Evolutionary conservation across 2,888 invertebrate genomes (phyloP).

Genomic region (Idaea biselata): DNA sequence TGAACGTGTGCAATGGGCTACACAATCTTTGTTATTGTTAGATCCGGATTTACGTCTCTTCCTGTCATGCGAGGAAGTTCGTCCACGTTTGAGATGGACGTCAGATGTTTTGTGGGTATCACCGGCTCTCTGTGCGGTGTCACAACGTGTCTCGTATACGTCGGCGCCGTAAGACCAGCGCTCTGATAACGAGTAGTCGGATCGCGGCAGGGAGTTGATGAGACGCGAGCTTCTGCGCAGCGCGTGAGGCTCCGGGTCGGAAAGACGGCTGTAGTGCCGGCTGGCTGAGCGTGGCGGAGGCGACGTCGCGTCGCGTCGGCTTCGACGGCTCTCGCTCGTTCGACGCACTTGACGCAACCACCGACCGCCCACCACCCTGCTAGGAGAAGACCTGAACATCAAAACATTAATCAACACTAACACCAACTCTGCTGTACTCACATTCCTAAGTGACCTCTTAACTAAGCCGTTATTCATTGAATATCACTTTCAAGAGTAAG

Average conservation of each 20-base stretch:
- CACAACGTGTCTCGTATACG: constrained; percentile 77
- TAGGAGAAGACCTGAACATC: constrained; percentile 74
- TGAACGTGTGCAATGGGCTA: constrained; percentile 74
- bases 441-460: too few relatives aligned
- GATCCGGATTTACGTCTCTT: constrained; percentile 63
- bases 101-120: constrained; percentile 53
- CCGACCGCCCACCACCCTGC: constrained; percentile 81
- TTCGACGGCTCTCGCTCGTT: constrained; percentile 66
- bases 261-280: constrained; percentile 51
- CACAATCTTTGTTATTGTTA: constrained; percentile 59
- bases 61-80: constrained; percentile 70
- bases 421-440: constrained; percentile 3
- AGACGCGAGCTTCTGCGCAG: constrained; percentile 76
- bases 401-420: constrained; percentile 6
- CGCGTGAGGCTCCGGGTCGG: constrained; percentile 65
- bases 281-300: constrained; percentile 63
- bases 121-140: constrained; percentile 60
- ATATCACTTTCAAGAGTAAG: too few relatives aligned
- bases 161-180: constrained; percentile 80
- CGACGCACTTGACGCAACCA: constrained; percentile 75
- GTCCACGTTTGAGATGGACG: constrained; percentile 55
- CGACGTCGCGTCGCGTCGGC: constrained; percentile 66
- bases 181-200: constrained; percentile 80
- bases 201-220: constrained; percentile 68
- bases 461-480: too few relatives aligned